Evolutionary conservation across 1,140 invertebrate genomes (phyloP), one percentile per base, ranked within the genome.

Genomic region (Euborellia annulipes): DNA sequence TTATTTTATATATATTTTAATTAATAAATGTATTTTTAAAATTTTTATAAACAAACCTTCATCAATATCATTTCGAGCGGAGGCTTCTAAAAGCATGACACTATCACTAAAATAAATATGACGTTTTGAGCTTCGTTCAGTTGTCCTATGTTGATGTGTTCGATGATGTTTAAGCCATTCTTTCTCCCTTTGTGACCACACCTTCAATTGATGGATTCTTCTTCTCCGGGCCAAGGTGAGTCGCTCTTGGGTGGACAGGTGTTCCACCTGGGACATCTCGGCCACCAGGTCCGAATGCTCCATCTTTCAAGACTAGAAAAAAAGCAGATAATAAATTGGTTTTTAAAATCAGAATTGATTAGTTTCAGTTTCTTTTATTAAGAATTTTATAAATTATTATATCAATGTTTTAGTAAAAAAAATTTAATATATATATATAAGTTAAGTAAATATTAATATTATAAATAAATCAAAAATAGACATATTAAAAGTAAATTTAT

Each of bases 61-160:
- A 47, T 91, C 85, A 45, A 95, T 79, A 62, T 97, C 93, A 65
- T 94, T 94, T 55, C 93, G 76, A 3, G 89, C 84, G 1, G 92
- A 90, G 4, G 92, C 89, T 66, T 97, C 93, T 19, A 96, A 66
- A 3, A 97, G 67, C 73, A 94, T 89, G 11, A 96, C 86, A 61
- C 82, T 91, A 56, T 88, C 82, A 55, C 78, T 82, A 60, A 96
- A 96, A 56, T 71, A 78, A 46, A 97, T 87, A 47, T 75, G 70
- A 44, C 71, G 65, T 27, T 52, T 51, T 1, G 54, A 57, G 23
- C 44, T 60, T 62, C 41, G 60, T 47, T 61, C 71, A 73, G 54
- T 68, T 72, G 56, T 71, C 61, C 85, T 82, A 52, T 81, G 79
- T 57, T 75, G 72, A 17, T 69, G 51, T 44, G 68, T 43, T 65